Conservation (phyloP, 92 coral and sea anemone species). For the Isaurus tuberculatus region DNA sequence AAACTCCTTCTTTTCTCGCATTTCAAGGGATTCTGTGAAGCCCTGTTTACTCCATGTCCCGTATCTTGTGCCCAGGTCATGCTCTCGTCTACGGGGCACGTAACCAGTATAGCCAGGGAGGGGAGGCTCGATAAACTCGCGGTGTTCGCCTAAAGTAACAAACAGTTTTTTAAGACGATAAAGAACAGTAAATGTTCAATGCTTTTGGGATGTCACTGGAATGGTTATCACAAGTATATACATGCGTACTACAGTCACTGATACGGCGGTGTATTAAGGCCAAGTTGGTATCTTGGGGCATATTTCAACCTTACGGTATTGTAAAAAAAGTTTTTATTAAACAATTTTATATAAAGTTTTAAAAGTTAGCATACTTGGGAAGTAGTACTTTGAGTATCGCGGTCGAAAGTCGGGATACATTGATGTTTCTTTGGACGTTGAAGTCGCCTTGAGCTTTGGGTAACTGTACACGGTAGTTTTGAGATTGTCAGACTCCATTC, state of each 20-base stretch:
- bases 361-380: slow-evolving; percentile 74
- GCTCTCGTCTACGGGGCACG: slow-evolving; percentile 87
- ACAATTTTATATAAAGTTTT: too few species aligned
- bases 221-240: too few species aligned
- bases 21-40: slow-evolving; percentile 80
- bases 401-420: slow-evolving; percentile 95
- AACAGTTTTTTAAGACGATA: too few species aligned
- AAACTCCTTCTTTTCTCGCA: slow-evolving; percentile 85
- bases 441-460: slow-evolving; percentile 61
- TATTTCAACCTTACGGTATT: too few species aligned
- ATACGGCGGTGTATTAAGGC: too few species aligned
- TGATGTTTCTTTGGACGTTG: slow-evolving; percentile 78
- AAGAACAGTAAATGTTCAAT: too few species aligned
- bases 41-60: slow-evolving; percentile 89
- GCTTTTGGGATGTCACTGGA: too few species aligned
- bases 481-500: slow-evolving; percentile 70
- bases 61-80: slow-evolving; percentile 91
- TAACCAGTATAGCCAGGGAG: slow-evolving; percentile 95
- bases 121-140: slow-evolving; percentile 89
- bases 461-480: slow-evolving; percentile 79
- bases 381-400: slow-evolving; percentile 83
- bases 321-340: too few species aligned
- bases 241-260: too few species aligned
- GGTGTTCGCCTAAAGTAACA: slow-evolving; percentile 77
- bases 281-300: too few species aligned